phyloP scores from a whole-genome alignment of 1,140 invertebrate genomes.

The Holcopasites calliopsidis region DNA sequence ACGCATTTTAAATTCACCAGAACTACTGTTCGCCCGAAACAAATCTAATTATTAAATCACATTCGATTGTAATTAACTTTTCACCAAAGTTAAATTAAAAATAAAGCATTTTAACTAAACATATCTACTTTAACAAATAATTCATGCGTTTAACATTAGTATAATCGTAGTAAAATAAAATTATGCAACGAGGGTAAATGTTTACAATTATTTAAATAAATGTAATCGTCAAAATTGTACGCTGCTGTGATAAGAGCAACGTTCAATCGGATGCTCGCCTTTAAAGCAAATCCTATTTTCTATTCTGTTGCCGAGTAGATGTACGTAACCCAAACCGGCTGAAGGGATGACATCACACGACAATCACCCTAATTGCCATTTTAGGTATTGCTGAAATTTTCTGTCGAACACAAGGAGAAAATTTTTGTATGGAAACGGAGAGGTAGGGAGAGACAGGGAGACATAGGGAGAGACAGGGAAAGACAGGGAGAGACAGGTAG shows the following conservation, averaged over 20 bases:
- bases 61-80: too few species aligned
- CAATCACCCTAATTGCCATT: conserved; percentile 25
- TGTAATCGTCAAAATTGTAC: neutral
- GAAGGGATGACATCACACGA: conserved; percentile 1
- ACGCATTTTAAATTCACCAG: neutral
- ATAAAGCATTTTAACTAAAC: too few species aligned
- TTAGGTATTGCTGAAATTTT: conserved; percentile 6
- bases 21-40: neutral
- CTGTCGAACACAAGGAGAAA: neutral
- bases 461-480: too few species aligned
- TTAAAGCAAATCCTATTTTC: conserved; percentile 22
- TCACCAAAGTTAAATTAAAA: too few species aligned
- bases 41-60: too few species aligned
- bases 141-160: too few species aligned
- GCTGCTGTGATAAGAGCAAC: neutral
- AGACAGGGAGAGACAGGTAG: too few species aligned
- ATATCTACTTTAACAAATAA: neutral
- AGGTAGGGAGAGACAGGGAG: too few species aligned
- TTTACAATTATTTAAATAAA: neutral
- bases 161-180: neutral
- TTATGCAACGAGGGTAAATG: neutral
- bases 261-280: neutral
- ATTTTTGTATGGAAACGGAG: neutral
- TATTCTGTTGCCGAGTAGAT: conserved; percentile 11
- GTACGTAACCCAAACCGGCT: conserved; percentile 22